Evolutionary conservation across 2,888 invertebrate genomes (phyloP), one percentile per base, ranked within the genome.

Genomic region (Drosophila paramelanica): DNA sequence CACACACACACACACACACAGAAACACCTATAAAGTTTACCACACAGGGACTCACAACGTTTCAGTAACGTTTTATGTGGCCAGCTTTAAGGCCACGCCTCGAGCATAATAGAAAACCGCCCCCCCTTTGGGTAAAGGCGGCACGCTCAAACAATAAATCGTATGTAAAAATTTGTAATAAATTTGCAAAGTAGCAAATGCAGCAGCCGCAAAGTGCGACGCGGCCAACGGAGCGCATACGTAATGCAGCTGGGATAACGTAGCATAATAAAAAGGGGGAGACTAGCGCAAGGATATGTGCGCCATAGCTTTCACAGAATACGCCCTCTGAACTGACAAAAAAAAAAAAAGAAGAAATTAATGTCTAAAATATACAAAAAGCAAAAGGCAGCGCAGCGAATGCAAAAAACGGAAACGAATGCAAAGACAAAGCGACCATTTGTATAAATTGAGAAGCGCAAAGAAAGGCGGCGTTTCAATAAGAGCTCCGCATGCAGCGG

Each of bases 101-200:
- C 31, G 33, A 43, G 61, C 50, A 76, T 79, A 66, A 72, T 76
- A 73, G 77, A 85, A 82, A 72, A 75, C 50, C 71, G 61, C 65
- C 65, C 53, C 10, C 23, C 27, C n/a, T 33, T 23, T 36, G 71
- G 41, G 42, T 51, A 55, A 46, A 38, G 52, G 66, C 69, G 70
- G 77, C 75, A 75, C 72, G 86, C 83, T 77, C 88, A 61, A 74
- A 83, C 83, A 85, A 83, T 83, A 83, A 83, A 83, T 83, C 83
- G 83, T 88, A 83, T 83, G 83, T 83, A 88, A 85, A 88, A 83
- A 83, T 83, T 83, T 88, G 83, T 83, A 88, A 88, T 83, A 83
- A 83, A 83, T 82, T 80, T 73, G 77, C 86, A 82, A 82, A 82
- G 76, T 76, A 85, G 82, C 82, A 78, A 79, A 77, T 77, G 79